Evolutionary conservation across 2,888 invertebrate species (phyloP), one percentile per base, ranked within the genome.

Genomic region (Alloscopus bannaensis): DNA sequence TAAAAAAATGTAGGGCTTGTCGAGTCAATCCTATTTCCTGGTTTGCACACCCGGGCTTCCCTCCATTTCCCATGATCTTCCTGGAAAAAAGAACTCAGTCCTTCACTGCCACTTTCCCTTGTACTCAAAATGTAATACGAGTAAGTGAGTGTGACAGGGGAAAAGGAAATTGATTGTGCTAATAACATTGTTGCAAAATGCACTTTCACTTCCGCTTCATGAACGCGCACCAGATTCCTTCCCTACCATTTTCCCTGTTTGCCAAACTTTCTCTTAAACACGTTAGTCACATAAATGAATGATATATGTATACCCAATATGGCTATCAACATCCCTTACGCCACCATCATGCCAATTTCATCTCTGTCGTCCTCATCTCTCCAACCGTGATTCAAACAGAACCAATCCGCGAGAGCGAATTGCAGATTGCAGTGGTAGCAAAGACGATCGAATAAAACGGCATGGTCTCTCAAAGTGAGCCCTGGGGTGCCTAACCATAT

Each of bases 291-390:
- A 18, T 40, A 20, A 4, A 31, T n/a, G 31, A 22, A n/a, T 28
- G 13, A 47, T 4, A 16, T 4, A 31, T 18, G 40, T 70, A n/a
- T 60, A 26, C 70, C 31, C 60, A 18, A 6, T 47, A 22, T 13
- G 8, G 13, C 36, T 8, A 36, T 8, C 36, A 36, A 6, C 6
- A n/a, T n/a, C 36, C 6, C 36, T 8, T 13, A 36, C 13, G 36
- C 8, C 36, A 36, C 36, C 6, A 6, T 8, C 36, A 13, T 8
- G 36, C 13, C 13, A 8, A 45, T 65, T 26, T 73, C 20, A 75
- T 75, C 65, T 72, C 45, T 73, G 22, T 76, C 76, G 40, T 31
- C 68, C 52, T 60, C 60, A 62, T 76, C 68, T 59, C 60, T 68
- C 68, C 50, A 60, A 60, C 68, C 52, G 68, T 59, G 40, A 68